Conservation (phyloP, 2,797 vertebrate species). For the Schizothorax lantsangensis region DNA sequence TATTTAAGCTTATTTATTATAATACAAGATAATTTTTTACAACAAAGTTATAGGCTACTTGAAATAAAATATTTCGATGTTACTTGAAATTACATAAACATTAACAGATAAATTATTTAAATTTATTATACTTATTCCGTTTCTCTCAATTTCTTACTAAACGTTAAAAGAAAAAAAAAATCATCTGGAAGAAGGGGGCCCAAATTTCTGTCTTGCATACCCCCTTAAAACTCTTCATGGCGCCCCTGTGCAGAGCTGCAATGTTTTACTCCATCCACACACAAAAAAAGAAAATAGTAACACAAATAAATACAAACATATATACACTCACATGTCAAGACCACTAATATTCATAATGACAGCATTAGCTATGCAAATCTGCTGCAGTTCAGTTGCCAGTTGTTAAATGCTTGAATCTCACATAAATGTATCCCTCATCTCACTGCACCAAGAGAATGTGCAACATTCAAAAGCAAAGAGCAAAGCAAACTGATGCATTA, state of each 20-base stretch:
- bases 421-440: not conserved
- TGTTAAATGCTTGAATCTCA: not conserved
- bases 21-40: no score
- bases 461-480: not conserved
- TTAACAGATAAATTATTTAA: no score
- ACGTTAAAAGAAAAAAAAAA: no score
- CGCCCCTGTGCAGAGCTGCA: not conserved
- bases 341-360: not conserved
- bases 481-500: constrained; percentile 5
- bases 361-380: not conserved
- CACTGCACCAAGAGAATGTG: not conserved
- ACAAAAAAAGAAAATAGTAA: not conserved
- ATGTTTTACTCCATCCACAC: not conserved
- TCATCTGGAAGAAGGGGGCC: no score
- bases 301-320: not conserved
- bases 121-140: no score
- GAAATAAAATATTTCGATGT: no score
- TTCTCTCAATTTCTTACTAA: no score
- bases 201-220: no score
- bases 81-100: no score
- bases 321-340: not conserved
- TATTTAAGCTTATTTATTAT: no score
- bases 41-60: no score
- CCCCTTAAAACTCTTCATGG: no score
- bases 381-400: not conserved